These are phyloP conservation scores for Gallinago stenura DNA, from an alignment of 2,797 vertebrate species.

Conservation along the genomic window DNA sequence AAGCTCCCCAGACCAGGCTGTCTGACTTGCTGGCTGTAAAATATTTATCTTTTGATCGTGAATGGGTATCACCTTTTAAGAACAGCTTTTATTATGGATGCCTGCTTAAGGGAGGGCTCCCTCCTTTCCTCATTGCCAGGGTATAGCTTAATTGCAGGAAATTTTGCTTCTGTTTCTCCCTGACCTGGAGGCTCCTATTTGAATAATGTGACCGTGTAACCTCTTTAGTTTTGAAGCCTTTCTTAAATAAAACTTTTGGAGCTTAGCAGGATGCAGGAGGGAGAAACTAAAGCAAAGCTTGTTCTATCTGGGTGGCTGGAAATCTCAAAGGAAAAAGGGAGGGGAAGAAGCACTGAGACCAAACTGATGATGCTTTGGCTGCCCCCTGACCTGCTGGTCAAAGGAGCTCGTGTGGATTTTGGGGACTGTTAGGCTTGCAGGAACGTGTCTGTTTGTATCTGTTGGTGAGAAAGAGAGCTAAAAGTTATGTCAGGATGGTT, in stretches of 20 bases:
- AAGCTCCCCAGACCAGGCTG: background rate
- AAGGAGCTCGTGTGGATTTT: background rate
- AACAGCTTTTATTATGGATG: background rate
- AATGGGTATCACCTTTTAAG: background rate
- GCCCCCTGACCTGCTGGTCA: background rate
- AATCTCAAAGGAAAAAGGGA: background rate
- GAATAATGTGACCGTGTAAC: background rate
- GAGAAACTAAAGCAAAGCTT: background rate
- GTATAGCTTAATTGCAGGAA: constrained; percentile 2
- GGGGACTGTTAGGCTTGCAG: background rate
- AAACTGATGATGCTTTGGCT: background rate
- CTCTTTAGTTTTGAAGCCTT: background rate
- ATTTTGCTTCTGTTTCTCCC: background rate
- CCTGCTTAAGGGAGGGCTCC: accelerated
- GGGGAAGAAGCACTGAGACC: background rate
- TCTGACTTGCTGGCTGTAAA: background rate
- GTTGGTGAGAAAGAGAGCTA: background rate
- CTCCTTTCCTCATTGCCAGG: background rate
- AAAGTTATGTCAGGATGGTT: background rate
- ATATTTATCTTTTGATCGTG: background rate
- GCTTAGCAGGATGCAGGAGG: background rate
- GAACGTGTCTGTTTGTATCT: background rate
- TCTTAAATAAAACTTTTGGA: background rate
- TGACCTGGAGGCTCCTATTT: background rate
- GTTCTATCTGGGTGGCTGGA: background rate